These are phyloP conservation scores for Tor tambroides DNA, from an alignment of 2,113 vertebrate genomes.

Conservation along the genomic window DNA sequence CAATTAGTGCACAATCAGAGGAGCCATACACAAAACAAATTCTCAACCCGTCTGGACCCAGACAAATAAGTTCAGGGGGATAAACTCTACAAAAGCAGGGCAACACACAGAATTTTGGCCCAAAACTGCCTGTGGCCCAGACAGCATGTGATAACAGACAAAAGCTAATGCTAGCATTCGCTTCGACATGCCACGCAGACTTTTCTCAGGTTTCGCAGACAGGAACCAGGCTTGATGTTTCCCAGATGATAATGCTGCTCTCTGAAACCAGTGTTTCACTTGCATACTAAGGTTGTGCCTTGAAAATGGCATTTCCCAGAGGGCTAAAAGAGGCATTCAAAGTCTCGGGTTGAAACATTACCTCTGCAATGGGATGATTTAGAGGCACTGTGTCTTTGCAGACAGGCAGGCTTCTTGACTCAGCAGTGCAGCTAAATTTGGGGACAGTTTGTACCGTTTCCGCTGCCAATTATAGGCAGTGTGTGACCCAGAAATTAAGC, in stretches of 20 bases:
- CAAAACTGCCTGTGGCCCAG: not conserved
- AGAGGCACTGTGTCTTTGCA: not conserved
- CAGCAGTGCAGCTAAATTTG: slow-evolving; percentile 36
- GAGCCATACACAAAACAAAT: slow-evolving; percentile 7
- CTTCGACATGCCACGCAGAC: not conserved
- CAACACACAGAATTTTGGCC: not conserved
- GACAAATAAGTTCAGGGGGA: not conserved
- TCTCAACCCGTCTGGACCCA: not conserved
- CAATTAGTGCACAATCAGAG: slow-evolving; percentile 43
- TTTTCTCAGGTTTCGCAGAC: slow-evolving; percentile 21
- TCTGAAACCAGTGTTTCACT: slow-evolving; percentile 16
- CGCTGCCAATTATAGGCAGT: slow-evolving; percentile 34
- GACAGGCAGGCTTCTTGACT: slow-evolving; percentile 39
- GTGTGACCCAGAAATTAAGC: slow-evolving; percentile 39
- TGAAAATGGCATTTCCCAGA: not conserved
- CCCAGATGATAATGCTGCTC: slow-evolving; percentile 36
- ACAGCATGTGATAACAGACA: slow-evolving; percentile 8
- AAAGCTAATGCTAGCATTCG: slow-evolving; percentile 16
- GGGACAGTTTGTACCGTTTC: slow-evolving; percentile 3
- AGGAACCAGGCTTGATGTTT: slow-evolving; percentile 37
- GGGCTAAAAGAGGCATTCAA: not conserved
- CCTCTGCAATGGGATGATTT: not conserved
- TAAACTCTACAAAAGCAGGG: not conserved
- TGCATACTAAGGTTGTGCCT: not conserved
- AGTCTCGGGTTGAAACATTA: not conserved